Base-by-base conservation (phyloP, 2,888 invertebrate species). In the Epinotia nisella region DNA sequence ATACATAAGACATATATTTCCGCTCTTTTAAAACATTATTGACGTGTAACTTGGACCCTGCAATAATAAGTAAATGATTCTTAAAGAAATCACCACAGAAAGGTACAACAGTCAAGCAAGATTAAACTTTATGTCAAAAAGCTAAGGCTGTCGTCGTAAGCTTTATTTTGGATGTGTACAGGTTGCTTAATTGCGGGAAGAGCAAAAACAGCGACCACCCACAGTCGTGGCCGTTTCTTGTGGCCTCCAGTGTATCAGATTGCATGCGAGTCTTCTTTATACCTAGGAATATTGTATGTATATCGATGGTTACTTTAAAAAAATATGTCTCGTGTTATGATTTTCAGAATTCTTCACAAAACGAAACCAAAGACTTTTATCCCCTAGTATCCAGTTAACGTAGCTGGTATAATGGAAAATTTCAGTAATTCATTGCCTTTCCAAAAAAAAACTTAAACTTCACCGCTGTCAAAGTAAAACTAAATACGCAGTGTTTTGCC, bases 161-260 rank as follows among this genome's bases (percentile, higher is more conserved):
- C 19, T 53, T 66, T 55, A 55, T 66, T 66, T 41, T 55, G 39
- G 55, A 41, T 21, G 55, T 39, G 55, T 55, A 75, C 76, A 75
- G 70, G 70, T 84, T 83, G 81, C 83, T 88, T 89, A 87, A 89
- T 89, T 85, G 86, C 82, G 80, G 84, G 86, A 87, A 86, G 86
- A 83, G 75, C 75, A 66, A 71, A 70, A 76, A 56, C 69, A 71
- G 74, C 77, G 91, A 89, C 91, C 91, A 91, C 91, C 90, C 90
- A 85, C 82, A 77, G 79, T 79, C 81, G 77, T 80, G 79, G 80
- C 82, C 78, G 80, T 83, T 86, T 82, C 84, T 83, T 79, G 77
- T 60, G 79, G 83, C 81, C 81, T 77, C 83, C 78, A 82, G 83
- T 83, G 85, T 87, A 88, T 90, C 87, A 77, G 74, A 83, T 90